Evolutionary conservation across 2,888 invertebrate genomes (phyloP), one percentile per base, ranked within the genome.

Genomic region (Ichneumoninae sp.): DNA sequence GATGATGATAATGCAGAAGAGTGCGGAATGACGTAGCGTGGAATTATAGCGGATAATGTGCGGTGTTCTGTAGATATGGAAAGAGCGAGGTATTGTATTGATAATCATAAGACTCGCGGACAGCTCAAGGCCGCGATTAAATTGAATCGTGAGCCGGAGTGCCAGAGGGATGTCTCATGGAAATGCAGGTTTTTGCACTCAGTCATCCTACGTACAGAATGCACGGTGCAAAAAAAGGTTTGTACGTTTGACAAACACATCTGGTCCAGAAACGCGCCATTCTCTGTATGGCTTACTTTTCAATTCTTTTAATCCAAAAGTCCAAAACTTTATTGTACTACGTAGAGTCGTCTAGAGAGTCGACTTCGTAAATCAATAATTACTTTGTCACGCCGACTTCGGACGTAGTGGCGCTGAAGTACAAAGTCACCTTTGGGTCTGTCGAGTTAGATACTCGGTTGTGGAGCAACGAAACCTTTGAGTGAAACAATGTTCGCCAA

Each of bases 71-170:
- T 40, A 40, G n/a, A 81, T 44, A 33, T 30, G 47, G 16, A 3
- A 76, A 69, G 40, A 40, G 40, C 52, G 40, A 63, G 26, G 26
- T 7, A 54, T 33, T 1, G 30, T 79, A 79, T 84, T 70, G 68
- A 78, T 79, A 79, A 82, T 81, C 63, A 78, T 68, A 60, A 65
- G 60, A 82, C 75, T 66, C 50, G 70, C 30, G 19, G 68, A 68
- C 82, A 7, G 57, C 60, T 80, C 85, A 82, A 85, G 85, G 82
- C 57, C 52, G 33, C 76, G 79, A 78, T 80, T 68, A 30, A 68
- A 80, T 76, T 71, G 68, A 68, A 76, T 68, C 54, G 75, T 63
- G 63, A 71, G 66, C 60, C 57, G 57, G 19, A 57, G 57, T 22
- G 73, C 33, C 50, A 5, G 63, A 71, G 65, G 63, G 36, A 73